Conservation (phyloP, 2,797 vertebrate species). For the Acanthopagrus latus region DNA sequence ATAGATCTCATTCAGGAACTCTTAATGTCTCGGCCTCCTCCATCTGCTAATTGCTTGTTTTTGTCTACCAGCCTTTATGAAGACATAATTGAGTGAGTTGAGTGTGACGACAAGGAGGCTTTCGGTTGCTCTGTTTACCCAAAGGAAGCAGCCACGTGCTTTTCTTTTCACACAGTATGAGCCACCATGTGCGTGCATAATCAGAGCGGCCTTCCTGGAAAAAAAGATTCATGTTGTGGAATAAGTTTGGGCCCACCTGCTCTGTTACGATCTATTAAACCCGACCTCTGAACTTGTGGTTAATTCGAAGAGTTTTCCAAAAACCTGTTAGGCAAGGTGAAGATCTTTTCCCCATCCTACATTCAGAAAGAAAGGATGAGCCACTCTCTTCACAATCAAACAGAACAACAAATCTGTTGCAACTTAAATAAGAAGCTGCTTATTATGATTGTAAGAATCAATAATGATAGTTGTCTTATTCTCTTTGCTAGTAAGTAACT, state of each 20-base stretch:
- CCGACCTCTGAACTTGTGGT: slow-evolving; percentile 39
- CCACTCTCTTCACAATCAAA: not conserved
- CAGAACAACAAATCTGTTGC: not conserved
- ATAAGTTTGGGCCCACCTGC: slow-evolving; percentile 47
- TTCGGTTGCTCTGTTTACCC: slow-evolving; percentile 75
- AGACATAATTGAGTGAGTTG: slow-evolving; percentile 76
- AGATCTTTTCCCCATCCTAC: slow-evolving; percentile 12
- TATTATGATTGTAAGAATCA: slow-evolving; percentile 10
- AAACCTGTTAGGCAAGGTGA: slow-evolving; percentile 1
- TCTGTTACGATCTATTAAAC: slow-evolving; percentile 51
- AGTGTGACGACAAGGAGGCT: slow-evolving; percentile 77
- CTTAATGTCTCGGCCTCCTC: slow-evolving; percentile 69
- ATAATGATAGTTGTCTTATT: not conserved
- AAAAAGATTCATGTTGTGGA: slow-evolving; percentile 21
- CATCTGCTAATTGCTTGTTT: slow-evolving; percentile 86
- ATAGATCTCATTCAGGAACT: slow-evolving; percentile 78
- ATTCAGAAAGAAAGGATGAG: not conserved
- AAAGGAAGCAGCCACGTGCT: slow-evolving; percentile 67
- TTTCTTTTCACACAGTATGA: slow-evolving; percentile 46
- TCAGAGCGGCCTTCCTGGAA: slow-evolving; percentile 29
- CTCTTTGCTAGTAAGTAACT: not conserved
- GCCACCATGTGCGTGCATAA: slow-evolving; percentile 54
- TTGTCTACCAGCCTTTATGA: slow-evolving; percentile 76
- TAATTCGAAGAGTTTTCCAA: slow-evolving; percentile 24
- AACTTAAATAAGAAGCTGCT: not conserved